Evolutionary conservation across 2,888 invertebrate species (phyloP).

Genomic region (Allygus modestus): DNA sequence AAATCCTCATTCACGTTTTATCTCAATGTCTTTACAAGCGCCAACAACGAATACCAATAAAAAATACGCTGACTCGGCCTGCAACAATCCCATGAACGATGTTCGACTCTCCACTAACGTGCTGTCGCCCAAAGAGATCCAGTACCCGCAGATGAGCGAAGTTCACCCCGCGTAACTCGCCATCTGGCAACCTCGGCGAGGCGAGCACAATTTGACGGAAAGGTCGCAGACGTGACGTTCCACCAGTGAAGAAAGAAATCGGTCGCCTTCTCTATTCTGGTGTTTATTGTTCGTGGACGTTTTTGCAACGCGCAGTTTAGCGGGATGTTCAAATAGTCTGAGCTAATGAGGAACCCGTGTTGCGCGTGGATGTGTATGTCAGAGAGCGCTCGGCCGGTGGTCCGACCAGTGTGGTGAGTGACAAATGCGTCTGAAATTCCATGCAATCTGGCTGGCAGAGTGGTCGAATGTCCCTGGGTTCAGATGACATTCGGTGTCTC

Average conservation of each 20-base stretch:
- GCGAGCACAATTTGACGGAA: conserved; percentile 40
- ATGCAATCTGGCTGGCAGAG: not conserved
- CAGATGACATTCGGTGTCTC: not conserved
- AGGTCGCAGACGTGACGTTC: conserved; percentile 29
- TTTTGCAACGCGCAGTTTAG: conserved; percentile 12
- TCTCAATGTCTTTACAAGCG: too few species aligned
- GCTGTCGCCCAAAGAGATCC: not conserved
- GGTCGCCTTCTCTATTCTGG: not conserved
- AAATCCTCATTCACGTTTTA: too few species aligned
- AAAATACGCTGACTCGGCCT: too few species aligned
- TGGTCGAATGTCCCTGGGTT: not conserved
- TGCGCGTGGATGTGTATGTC: not conserved
- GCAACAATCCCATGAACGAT: too few species aligned
- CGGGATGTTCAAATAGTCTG: not conserved
- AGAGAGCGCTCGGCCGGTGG: not conserved
- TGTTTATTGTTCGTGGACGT: conserved; percentile 41
- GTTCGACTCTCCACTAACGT: not conserved
- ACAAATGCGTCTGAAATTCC: not conserved
- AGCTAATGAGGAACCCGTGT: not conserved
- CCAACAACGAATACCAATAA: too few species aligned
- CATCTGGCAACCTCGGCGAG: not conserved
- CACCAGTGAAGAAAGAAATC: not conserved
- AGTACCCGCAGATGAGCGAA: not conserved
- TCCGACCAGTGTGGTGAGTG: not conserved
- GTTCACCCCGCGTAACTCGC: conserved; percentile 35